These are phyloP conservation scores for Lytechinus pictus DNA, from an alignment of 35 echinoderm and acorn worm species.

Conservation along the genomic window DNA sequence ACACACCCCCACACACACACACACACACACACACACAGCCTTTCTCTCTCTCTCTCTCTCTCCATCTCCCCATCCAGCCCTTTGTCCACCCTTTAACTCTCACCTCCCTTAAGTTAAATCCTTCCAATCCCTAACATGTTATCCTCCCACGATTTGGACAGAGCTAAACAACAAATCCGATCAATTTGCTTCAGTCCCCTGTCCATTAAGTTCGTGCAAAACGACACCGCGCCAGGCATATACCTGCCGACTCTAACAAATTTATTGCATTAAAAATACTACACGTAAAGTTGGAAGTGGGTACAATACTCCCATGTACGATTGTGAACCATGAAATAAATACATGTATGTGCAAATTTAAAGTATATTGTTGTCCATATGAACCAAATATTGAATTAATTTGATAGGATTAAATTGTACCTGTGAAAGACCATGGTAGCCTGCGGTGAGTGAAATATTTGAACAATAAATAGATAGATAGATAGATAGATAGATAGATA, in stretches of 20 bases:
- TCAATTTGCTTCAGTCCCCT: neutral
- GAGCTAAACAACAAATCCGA: neutral
- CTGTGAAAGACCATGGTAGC: too few relatives aligned
- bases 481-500: too few relatives aligned
- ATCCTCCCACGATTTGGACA: neutral
- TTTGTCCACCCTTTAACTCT: neutral
- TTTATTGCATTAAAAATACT: neutral
- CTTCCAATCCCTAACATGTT: neutral
- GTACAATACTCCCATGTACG: neutral
- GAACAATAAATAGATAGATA: too few relatives aligned
- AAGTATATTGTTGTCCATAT: neutral
- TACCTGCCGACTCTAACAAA: neutral
- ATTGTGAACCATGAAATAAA: neutral
- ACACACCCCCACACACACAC: neutral
- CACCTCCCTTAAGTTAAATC: neutral
- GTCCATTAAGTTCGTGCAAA: neutral
- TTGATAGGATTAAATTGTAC: too few relatives aligned
- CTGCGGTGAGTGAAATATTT: too few relatives aligned
- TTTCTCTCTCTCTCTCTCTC: neutral
- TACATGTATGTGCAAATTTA: neutral
- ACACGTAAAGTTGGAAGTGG: neutral
- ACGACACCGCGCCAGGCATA: neutral
- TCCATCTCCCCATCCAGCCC: neutral
- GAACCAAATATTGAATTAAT: too few relatives aligned
- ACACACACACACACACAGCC: neutral